Percentiles rank a stretch among this genome's conserved stretches.
Evolutionary conservation across 2,113 vertebrate genomes (phyloP).

Genomic region (Ictalurus punctatus): DNA sequence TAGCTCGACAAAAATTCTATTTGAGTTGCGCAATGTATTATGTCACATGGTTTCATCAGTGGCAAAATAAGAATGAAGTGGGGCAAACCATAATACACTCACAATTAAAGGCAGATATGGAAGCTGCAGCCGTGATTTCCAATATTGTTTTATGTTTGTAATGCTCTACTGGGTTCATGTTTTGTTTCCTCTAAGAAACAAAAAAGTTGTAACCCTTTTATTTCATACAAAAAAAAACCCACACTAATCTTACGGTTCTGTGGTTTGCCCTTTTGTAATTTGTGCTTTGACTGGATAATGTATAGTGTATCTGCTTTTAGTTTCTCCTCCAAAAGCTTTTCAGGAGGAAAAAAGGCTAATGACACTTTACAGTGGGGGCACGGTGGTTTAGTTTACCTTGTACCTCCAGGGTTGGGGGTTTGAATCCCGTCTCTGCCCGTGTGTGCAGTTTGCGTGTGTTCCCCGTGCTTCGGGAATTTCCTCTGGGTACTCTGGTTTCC

Average conservation of each 20-base stretch:
- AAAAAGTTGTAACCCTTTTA: neutral
- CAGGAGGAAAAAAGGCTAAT: neutral
- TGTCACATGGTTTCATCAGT: neutral
- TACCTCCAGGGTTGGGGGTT: too few relatives aligned
- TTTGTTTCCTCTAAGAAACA: neutral
- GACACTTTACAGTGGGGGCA: neutral
- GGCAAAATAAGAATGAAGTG: neutral
- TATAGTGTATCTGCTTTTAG: neutral
- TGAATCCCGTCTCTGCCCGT: too few relatives aligned
- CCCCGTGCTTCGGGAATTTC: too few relatives aligned
- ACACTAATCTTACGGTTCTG: too few relatives aligned
- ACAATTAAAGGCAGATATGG: neutral
- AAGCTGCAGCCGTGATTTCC: neutral
- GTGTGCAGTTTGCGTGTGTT: too few relatives aligned
- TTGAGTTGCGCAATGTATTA: neutral
- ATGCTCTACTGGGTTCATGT: neutral
- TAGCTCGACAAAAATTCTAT: neutral
- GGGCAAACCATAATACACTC: neutral
- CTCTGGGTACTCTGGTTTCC: too few relatives aligned
- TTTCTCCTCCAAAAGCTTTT: neutral
- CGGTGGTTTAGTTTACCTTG: too few relatives aligned
- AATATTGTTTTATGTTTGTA: neutral
- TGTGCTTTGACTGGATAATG: neutral
- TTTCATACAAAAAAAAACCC: neutral
- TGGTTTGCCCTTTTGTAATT: too few relatives aligned